Evolutionary conservation across 2,113 vertebrate genomes (phyloP).

Genomic region (Daboia siamensis): DNA sequence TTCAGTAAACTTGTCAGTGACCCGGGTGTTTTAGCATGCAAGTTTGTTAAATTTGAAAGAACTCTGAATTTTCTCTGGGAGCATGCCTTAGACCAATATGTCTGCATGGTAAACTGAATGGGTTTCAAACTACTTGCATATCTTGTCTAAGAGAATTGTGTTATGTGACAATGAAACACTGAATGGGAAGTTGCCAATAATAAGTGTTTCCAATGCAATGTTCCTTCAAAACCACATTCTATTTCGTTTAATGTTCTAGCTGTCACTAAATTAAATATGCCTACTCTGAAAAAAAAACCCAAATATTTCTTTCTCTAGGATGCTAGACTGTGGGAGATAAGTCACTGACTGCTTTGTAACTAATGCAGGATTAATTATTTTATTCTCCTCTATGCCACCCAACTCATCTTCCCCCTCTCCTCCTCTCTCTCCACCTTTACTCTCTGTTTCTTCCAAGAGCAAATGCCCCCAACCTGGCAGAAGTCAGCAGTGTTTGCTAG

Average conservation of each 20-base stretch:
- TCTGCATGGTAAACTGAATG: slow-evolving; percentile 55
- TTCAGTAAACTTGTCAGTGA: slow-evolving; percentile 70
- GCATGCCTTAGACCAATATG: slow-evolving; percentile 72
- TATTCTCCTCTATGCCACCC: slow-evolving; percentile 48
- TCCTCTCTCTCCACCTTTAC: slow-evolving; percentile 49
- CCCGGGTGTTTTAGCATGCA: slow-evolving; percentile 70
- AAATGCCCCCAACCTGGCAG: slow-evolving; percentile 71
- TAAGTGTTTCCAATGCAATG: slow-evolving; percentile 56
- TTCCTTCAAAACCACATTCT: slow-evolving; percentile 57
- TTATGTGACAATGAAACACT: slow-evolving; percentile 59
- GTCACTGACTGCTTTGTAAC: slow-evolving; percentile 64
- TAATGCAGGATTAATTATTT: slow-evolving; percentile 60
- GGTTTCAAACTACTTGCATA: slow-evolving; percentile 53
- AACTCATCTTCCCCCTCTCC: slow-evolving; percentile 25
- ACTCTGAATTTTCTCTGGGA: slow-evolving; percentile 65
- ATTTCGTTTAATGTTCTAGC: slow-evolving; percentile 50
- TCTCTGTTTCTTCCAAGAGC: slow-evolving; percentile 61
- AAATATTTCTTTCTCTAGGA: slow-evolving; percentile 44
- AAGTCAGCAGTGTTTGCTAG: slow-evolving; percentile 73
- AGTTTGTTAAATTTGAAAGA: slow-evolving; percentile 65
- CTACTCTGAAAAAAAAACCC: slow-evolving; percentile 57
- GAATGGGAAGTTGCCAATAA: slow-evolving; percentile 63
- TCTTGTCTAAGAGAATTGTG: slow-evolving; percentile 57
- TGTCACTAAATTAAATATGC: slow-evolving; percentile 61
- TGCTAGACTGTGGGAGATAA: slow-evolving; percentile 59